A percentile compares a stretch with the other conserved stretches of the same genome.
Evolutionary conservation across 2,888 invertebrate species (phyloP).

Genomic region (Euplexia lucipara): DNA sequence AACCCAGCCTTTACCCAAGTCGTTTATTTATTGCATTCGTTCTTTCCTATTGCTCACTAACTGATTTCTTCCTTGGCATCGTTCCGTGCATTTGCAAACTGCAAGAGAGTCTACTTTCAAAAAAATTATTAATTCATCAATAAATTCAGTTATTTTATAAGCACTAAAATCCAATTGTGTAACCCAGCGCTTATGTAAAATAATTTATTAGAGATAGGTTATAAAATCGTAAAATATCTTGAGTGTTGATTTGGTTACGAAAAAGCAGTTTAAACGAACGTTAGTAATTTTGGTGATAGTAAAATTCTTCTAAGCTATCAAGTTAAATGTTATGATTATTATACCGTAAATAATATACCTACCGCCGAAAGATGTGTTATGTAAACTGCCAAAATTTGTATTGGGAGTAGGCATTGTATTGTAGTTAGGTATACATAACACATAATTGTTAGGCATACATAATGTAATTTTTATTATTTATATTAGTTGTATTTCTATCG

Average conservation of each 20-base stretch:
- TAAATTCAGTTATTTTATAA: not conserved
- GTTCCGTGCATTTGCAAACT: not conserved
- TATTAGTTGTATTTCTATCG: too few species aligned
- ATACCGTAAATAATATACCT: too few species aligned
- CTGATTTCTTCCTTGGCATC: not conserved
- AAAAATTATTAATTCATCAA: not conserved
- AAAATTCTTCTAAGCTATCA: constrained; percentile 2
- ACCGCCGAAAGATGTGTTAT: too few species aligned
- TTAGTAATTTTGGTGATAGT: not conserved
- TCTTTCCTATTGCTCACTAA: not conserved
- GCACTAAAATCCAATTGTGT: constrained; percentile 4
- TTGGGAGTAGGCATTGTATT: too few species aligned
- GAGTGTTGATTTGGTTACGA: not conserved
- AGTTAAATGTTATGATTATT: not conserved
- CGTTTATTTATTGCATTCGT: too few species aligned
- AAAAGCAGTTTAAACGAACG: constrained; percentile 1
- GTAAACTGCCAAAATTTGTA: not conserved
- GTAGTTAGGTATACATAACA: too few species aligned
- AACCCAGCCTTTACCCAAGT: too few species aligned
- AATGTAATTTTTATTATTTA: too few species aligned
- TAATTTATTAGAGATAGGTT: not conserved
- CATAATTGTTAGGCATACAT: too few species aligned
- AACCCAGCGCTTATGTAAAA: constrained; percentile 10
- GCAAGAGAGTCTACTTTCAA: too few species aligned
- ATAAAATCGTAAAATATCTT: not conserved